Base-by-base conservation (phyloP, 2,113 vertebrate species). In the Perca schrenkii region DNA sequence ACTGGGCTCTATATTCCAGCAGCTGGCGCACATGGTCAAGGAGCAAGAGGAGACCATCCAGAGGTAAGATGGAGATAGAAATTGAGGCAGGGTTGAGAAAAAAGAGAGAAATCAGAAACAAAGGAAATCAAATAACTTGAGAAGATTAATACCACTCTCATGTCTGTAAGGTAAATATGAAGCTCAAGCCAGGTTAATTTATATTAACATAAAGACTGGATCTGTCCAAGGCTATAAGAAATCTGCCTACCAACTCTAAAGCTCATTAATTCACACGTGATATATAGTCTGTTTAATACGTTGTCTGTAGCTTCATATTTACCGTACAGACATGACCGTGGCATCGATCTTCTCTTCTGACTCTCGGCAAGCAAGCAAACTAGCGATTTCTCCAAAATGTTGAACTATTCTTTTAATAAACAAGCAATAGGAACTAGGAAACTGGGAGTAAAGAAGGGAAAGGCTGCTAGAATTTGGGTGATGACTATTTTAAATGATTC, bases 21-120 rank as follows among this genome's bases (percentile, higher is more conserved):
- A 98, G 86, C 81, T 98, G 91, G 97, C 97, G 0, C 97, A 98
- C 88, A 98, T 98, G 97, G 97, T 98, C 25, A 98, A 98, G 86
- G 97, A 98, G 69, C 97, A 98, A 82, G 97, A 98, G 80, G 97
- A 98, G 91, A 97, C 97, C 15, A 93, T 98, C 79, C 96, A 97
- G 89, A 97, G 97, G 97, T 98, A 73, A 94, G 92, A 7, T 1
- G 3, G 8, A 70, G 57, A 62, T 28, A 4, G 19, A 67, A 73
- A 15, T 21, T 10, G 34, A 65, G 7, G 58, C 13, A 28, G 34
- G 10, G 40, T 43, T 40, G 12, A 46, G 3, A 3, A 52, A 6
- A 17, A n/a, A 71, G 8, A 22, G 31, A 28, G 19, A n/a, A 12
- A 2, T 40, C 14, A 19, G 40, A 58, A 17, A 46, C 1, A 0